Conservation (phyloP, 1,140 invertebrate species). For the Aphelenchoides avenae region DNA sequence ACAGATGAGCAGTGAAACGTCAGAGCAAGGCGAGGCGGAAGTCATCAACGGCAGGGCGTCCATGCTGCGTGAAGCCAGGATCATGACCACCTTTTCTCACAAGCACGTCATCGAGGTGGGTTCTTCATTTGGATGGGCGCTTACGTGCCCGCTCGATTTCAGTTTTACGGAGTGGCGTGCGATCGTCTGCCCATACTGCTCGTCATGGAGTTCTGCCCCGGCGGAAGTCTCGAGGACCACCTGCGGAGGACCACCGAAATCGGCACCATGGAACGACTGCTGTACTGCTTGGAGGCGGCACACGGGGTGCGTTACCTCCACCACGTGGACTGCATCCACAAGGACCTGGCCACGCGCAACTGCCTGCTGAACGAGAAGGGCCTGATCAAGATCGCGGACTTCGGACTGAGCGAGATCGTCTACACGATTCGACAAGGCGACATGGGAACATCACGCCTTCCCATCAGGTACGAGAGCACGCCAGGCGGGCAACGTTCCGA, state of each 20-base stretch:
- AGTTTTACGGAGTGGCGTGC: conserved; percentile 35
- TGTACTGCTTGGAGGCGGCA: conserved; percentile 11
- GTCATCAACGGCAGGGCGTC: no score
- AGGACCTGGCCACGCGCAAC: conserved; percentile 69
- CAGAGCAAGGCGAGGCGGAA: no score
- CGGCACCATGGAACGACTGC: conserved; percentile 7
- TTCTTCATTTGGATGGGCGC: no score
- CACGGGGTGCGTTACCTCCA: conserved; percentile 95
- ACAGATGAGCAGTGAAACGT: no score
- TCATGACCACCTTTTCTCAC: no score
- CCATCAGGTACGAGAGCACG: conserved; percentile 67
- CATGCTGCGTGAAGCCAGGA: no score
- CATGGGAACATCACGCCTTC: background rate
- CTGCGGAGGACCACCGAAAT: conserved; percentile 4
- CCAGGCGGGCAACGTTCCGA: conserved; percentile 81
- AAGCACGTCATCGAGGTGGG: no score
- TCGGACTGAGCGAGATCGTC: conserved; percentile 86
- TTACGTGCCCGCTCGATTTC: no score
- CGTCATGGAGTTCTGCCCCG: conserved; percentile 42
- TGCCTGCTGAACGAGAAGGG: conserved; percentile 14
- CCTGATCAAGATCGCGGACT: conserved; percentile 83
- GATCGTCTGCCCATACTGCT: conserved; percentile 43
- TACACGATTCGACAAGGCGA: conserved; percentile 67
- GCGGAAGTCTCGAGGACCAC: conserved; percentile 25
- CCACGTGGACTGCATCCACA: conserved; percentile 84